phyloP scores from a whole-genome alignment of 2,797 vertebrate species.

The Tarsius wallacei region DNA sequence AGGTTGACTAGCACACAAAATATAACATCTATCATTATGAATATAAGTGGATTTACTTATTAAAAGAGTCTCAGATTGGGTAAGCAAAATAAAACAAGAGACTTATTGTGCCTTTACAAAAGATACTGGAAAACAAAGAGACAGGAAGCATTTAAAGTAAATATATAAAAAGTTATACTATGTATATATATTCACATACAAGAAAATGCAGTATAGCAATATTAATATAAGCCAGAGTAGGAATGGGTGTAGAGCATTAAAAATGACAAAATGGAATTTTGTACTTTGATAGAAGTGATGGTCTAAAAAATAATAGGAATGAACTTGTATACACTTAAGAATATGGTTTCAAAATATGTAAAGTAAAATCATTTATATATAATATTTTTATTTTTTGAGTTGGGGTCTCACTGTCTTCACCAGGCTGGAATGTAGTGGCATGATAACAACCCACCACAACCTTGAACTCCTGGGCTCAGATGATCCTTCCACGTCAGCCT shows the following conservation, averaged over 20 bases:
- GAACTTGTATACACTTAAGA: neutral
- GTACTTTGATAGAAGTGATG: neutral
- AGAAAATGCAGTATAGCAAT: neutral
- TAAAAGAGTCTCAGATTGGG: neutral
- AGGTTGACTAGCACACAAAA: neutral
- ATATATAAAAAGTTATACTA: neutral
- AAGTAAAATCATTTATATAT: neutral
- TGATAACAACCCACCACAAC: no score
- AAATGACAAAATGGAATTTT: slow-evolving; percentile 5
- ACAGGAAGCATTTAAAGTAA: neutral
- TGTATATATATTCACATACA: neutral
- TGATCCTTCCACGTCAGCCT: no score
- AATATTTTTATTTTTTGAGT: no score
- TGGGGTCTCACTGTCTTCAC: no score
- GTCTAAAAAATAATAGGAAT: neutral
- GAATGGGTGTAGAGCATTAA: neutral
- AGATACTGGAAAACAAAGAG: neutral
- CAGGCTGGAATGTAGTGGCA: no score
- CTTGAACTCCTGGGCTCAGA: no score
- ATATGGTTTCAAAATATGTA: neutral
- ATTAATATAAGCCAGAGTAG: neutral
- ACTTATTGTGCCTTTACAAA: neutral
- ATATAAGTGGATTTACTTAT: neutral
- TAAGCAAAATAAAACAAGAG: neutral
- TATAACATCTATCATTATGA: neutral